phyloP scores from a whole-genome alignment of 2,797 vertebrate species.

The Cottoperca gobio region DNA sequence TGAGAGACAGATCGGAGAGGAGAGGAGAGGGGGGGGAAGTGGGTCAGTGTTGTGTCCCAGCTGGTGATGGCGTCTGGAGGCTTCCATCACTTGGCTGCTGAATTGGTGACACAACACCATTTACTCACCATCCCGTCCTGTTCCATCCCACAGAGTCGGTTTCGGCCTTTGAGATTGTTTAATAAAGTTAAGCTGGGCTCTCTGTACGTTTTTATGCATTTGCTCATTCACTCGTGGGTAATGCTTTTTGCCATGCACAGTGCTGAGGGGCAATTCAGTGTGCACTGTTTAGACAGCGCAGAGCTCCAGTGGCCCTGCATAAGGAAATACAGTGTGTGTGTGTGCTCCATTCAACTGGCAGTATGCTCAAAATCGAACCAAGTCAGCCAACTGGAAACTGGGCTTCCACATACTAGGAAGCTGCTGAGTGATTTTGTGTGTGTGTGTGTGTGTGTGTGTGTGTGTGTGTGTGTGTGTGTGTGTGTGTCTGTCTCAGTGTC shows the following conservation, averaged over 20 bases:
- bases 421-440: slow-evolving; percentile 15
- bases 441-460: slow-evolving; percentile 10
- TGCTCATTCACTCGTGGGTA: slow-evolving; percentile 47
- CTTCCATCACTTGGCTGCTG: slow-evolving; percentile 61
- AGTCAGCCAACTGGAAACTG: slow-evolving; percentile 29
- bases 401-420: slow-evolving; percentile 42
- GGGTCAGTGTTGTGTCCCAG: slow-evolving; percentile 74
- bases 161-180: slow-evolving; percentile 21
- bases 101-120: slow-evolving; percentile 58
- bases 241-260: slow-evolving; percentile 51
- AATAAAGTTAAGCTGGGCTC: slow-evolving; percentile 21
- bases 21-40: slow-evolving; percentile 44
- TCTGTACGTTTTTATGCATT: slow-evolving; percentile 48
- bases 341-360: slow-evolving; percentile 41
- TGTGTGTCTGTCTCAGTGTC: too few relatives aligned
- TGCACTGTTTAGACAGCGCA: slow-evolving; percentile 53
- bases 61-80: slow-evolving; percentile 71
- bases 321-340: slow-evolving; percentile 57
- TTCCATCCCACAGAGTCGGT: slow-evolving; percentile 31
- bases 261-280: slow-evolving; percentile 32
- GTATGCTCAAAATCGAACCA: slow-evolving; percentile 48
- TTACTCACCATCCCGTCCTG: slow-evolving; percentile 46
- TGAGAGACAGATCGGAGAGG: slow-evolving; percentile 53
- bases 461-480: slow-evolving; percentile 13
- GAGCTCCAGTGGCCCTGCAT: slow-evolving; percentile 43